Base-by-base conservation (phyloP, 2,888 invertebrate genomes). In the Harpalus rubripes region DNA sequence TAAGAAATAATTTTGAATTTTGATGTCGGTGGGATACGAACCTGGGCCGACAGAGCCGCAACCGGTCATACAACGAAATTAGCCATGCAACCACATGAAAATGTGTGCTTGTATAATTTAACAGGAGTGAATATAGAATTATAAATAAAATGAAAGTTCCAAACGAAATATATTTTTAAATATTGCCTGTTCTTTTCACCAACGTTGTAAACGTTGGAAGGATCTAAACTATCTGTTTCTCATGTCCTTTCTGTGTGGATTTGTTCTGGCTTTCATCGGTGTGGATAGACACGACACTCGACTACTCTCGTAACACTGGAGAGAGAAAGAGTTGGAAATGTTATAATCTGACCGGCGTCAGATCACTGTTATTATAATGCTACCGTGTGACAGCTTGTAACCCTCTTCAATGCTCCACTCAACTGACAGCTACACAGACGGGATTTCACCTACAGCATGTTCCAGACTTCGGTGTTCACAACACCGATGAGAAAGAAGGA, bases 301-400 rank as follows among this genome's bases (percentile, higher is more conserved):
- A 52, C 44, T 52, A 4, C 44, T 52, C 44, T 52, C 44, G 8
- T 12, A 8, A 52, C 44, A 52, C 8, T 12, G 44, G 44, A 52
- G 44, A 86, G 86, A 85, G 86, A 86, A 86, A 87, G 85, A 85
- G 86, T 87, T 86, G 85, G 84, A 86, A 86, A 86, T 86, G 85
- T 85, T 88, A 87, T 88, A 89, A 89, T 88, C 87, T 87, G 88
- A 86, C 86, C 88, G 89, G 89, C 88, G 89, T 90, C 89, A 87
- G 89, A 90, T 90, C 88, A 89, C 89, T 89, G 88, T 90, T 89
- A 90, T 89, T 89, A 89, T 89, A 88, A 88, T 86, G 90, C 90
- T 90, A 90, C 90, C 88, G 90, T 90, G 88, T 90, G 90, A 90
- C 90, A 90, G 89, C 87, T 87, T 87, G 86, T 88, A 88, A 90